phyloP scores from a whole-genome alignment of 2,113 vertebrate genomes.

The Acanthochromis polyacanthus region DNA sequence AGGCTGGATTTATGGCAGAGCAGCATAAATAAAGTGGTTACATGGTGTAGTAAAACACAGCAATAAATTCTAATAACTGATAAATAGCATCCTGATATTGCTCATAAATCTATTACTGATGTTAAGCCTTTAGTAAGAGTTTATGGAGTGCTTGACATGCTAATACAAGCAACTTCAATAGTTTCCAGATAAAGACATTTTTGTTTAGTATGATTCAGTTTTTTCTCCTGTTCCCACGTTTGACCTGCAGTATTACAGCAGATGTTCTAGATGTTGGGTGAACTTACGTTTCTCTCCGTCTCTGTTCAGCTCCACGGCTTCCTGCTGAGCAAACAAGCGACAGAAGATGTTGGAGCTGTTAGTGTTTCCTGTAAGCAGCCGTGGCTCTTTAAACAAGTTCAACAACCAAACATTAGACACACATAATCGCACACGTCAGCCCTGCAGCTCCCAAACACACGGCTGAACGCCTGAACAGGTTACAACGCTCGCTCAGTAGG shows the following conservation, averaged over 20 bases:
- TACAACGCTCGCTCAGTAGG: conserved; percentile 53
- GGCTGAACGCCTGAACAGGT: conserved; percentile 54
- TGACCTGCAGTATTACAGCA: too few relatives aligned
- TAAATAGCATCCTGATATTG: background rate
- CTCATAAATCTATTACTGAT: background rate
- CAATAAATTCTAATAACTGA: too few relatives aligned
- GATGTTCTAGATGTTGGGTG: background rate
- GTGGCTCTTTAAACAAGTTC: conserved; percentile 57
- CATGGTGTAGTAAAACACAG: too few relatives aligned
- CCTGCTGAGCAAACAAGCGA: conserved; percentile 69
- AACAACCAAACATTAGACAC: conserved; percentile 51
- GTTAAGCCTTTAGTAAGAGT: too few relatives aligned
- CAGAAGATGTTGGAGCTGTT: conserved; percentile 23
- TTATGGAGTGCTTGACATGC: background rate
- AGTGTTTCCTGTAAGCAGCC: conserved; percentile 25
- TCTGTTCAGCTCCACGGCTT: conserved; percentile 41
- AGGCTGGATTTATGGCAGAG: too few relatives aligned
- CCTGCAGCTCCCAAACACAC: conserved; percentile 36
- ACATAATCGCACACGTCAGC: conserved; percentile 53
- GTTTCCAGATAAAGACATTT: background rate
- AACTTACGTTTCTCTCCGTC: conserved; percentile 65
- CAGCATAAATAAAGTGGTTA: too few relatives aligned
- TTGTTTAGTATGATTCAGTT: background rate
- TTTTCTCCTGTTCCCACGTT: background rate
- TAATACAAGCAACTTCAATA: background rate